Evolutionary conservation across 2,113 vertebrate species (phyloP).

Genomic region (Jaculus jaculus): DNA sequence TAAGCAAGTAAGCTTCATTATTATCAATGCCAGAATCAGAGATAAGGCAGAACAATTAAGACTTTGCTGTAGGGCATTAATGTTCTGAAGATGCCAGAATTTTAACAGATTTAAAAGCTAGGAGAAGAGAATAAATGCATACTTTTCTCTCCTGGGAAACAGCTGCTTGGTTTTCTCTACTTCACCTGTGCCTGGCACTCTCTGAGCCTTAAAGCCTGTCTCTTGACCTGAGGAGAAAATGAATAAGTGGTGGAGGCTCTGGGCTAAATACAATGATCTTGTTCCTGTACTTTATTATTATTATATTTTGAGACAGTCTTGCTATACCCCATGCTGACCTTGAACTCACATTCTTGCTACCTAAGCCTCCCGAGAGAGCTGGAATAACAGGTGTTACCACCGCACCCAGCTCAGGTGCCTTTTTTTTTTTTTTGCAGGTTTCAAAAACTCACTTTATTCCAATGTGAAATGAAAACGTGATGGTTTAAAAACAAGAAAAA

Average conservation of each 20-base stretch:
- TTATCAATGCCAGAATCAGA: background rate
- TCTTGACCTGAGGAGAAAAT: background rate
- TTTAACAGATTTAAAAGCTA: background rate
- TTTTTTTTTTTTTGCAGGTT: no score
- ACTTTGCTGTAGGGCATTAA: background rate
- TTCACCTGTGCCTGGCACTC: background rate
- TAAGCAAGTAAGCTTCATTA: background rate
- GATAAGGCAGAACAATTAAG: background rate
- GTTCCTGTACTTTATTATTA: background rate
- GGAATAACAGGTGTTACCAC: background rate
- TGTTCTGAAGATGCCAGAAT: background rate
- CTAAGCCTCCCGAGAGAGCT: background rate
- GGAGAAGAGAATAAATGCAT: background rate
- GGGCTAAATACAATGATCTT: background rate
- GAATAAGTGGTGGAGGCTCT: background rate
- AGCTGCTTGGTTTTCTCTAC: background rate
- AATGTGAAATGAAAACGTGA: slow-evolving; percentile 82
- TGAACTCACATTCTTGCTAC: background rate
- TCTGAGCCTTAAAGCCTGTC: background rate
- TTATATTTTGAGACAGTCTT: background rate
- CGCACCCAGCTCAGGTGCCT: background rate
- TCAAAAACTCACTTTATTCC: slow-evolving; percentile 83
- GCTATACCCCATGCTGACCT: background rate
- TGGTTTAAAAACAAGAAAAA: slow-evolving; percentile 83
- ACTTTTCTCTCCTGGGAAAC: background rate